Evolutionary conservation across 2,113 vertebrate genomes (phyloP).

Genomic region (Mustela nigripes): DNA sequence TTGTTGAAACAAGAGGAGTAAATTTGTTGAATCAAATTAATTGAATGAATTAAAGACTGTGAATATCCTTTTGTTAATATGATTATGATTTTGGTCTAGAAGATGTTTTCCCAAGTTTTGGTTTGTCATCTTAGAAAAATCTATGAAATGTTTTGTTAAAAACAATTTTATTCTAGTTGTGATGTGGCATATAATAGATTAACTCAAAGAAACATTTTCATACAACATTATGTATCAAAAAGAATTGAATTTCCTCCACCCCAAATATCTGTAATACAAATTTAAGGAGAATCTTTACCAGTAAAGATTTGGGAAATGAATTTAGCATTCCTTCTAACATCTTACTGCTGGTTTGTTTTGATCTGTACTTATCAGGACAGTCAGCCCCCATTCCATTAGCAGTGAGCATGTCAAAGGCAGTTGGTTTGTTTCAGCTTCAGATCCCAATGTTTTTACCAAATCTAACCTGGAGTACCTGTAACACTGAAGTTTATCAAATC

Average conservation of each 20-base stretch:
- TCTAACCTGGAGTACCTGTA: slow-evolving; percentile 72
- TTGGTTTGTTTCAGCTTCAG: slow-evolving; percentile 66
- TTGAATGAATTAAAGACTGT: not conserved
- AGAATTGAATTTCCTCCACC: not conserved
- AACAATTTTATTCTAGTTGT: not conserved
- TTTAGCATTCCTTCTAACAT: not conserved
- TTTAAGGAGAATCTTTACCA: not conserved
- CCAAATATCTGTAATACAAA: not conserved
- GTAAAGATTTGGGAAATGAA: not conserved
- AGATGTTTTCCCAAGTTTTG: not conserved
- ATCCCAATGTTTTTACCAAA: slow-evolving; percentile 75
- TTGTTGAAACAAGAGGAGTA: not conserved
- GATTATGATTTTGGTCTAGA: not conserved
- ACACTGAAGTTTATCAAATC: slow-evolving; percentile 71
- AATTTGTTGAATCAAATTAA: not conserved
- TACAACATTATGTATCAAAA: not conserved
- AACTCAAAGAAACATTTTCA: not conserved
- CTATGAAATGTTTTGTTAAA: not conserved
- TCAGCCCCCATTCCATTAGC: slow-evolving; percentile 78
- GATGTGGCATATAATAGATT: not conserved
- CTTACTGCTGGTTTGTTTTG: slow-evolving; percentile 64
- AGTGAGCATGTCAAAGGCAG: slow-evolving; percentile 74
- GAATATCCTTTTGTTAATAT: not conserved
- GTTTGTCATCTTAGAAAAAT: not conserved
- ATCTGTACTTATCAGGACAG: slow-evolving; percentile 57